Evolutionary conservation across 2,113 vertebrate species (phyloP).

Genomic region (Forbesichthys agassizii): DNA sequence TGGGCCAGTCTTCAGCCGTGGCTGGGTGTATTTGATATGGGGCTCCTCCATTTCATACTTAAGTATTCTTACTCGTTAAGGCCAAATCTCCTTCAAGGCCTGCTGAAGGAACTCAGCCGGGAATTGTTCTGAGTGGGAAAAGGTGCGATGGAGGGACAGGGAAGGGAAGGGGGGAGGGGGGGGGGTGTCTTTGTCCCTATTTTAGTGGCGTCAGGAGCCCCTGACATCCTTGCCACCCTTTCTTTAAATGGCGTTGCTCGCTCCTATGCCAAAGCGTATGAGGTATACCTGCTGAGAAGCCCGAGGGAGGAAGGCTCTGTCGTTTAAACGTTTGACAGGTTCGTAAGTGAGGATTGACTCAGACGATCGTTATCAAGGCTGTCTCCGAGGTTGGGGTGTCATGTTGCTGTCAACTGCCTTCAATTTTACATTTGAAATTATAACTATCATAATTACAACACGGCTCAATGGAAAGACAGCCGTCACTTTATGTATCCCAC

Average conservation of each 20-base stretch:
- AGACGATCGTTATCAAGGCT: slow-evolving; percentile 16
- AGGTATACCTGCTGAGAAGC: background rate
- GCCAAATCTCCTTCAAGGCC: slow-evolving; percentile 45
- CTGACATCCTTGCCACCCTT: slow-evolving; percentile 14
- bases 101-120: slow-evolving; percentile 14
- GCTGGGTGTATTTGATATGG: slow-evolving; percentile 31
- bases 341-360: background rate
- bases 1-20: slow-evolving; percentile 24
- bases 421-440: background rate
- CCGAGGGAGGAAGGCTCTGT: background rate
- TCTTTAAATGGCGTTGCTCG: slow-evolving; percentile 6
- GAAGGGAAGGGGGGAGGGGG: background rate
- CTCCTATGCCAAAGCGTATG: background rate
- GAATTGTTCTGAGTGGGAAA: slow-evolving; percentile 25
- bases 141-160: slow-evolving; percentile 41
- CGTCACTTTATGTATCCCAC: no score
- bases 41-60: slow-evolving; percentile 16
- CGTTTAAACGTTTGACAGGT: slow-evolving; percentile 3
- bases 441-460: background rate
- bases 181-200: slow-evolving; percentile 20
- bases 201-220: slow-evolving; percentile 14
- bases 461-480: background rate
- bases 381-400: background rate
- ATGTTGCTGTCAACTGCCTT: background rate
- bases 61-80: slow-evolving; percentile 21